Percentiles rank a stretch among this genome's conserved stretches.
phyloP scores from a whole-genome alignment of 2,113 vertebrate species.

The Chloropsis hardwickii region DNA sequence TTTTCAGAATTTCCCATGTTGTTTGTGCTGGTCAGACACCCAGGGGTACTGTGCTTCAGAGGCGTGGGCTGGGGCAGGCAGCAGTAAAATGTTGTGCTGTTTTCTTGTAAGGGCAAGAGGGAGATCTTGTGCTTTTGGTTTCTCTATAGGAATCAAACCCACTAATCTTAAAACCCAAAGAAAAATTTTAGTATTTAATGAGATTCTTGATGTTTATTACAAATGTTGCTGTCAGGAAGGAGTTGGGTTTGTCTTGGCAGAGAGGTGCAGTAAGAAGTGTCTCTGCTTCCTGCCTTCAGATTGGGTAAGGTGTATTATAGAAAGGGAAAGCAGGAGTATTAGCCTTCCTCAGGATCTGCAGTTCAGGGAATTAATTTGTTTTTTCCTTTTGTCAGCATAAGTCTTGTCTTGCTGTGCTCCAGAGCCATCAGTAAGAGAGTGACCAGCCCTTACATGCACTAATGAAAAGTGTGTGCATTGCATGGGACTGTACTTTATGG shows the following conservation, averaged over 20 bases:
- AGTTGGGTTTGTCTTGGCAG: not conserved
- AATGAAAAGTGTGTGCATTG: not conserved
- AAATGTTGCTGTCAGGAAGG: not conserved
- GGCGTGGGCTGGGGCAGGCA: not conserved
- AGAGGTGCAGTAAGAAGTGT: not conserved
- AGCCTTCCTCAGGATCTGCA: not conserved
- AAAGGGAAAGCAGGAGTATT: not conserved
- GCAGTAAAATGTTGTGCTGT: not conserved
- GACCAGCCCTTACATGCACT: not conserved
- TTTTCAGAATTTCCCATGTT: not conserved
- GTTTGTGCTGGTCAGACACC: not conserved
- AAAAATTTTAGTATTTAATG: not conserved
- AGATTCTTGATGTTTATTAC: not conserved
- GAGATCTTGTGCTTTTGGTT: not conserved
- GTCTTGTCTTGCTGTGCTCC: not conserved
- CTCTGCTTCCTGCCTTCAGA: not conserved
- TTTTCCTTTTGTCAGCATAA: not conserved
- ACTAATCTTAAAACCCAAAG: not conserved
- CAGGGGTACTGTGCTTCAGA: not conserved
- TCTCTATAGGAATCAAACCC: not conserved
- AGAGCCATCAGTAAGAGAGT: not conserved
- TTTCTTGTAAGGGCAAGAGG: not conserved
- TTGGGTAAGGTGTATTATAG: not conserved
- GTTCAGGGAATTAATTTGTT: not conserved
- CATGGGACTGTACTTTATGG: not conserved